These are phyloP conservation scores for Nematostella vectensis DNA, from an alignment of 92 coral and sea anemone species.

Conservation along the genomic window DNA sequence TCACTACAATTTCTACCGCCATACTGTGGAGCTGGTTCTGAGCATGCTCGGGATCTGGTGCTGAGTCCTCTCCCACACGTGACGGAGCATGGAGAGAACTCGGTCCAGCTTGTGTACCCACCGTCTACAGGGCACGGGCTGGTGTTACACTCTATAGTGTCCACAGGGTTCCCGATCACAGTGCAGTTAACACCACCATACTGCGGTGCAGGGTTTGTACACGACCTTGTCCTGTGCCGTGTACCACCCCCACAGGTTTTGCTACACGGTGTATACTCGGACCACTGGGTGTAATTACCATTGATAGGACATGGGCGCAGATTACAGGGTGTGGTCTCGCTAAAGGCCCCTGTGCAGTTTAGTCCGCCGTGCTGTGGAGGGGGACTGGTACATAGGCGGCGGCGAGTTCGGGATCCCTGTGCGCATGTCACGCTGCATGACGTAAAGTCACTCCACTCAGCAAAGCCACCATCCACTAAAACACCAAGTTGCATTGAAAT, in stretches of 20 bases:
- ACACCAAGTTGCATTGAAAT: too few species aligned
- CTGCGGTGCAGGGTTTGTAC: slow-evolving; percentile 46
- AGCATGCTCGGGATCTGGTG: slow-evolving; percentile 34
- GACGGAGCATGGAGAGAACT: slow-evolving; percentile 35
- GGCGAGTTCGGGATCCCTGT: slow-evolving; percentile 20
- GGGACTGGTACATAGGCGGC: slow-evolving; percentile 50
- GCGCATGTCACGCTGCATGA: slow-evolving; percentile 40
- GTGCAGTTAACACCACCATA: slow-evolving; percentile 50
- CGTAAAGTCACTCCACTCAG: slow-evolving; percentile 51
- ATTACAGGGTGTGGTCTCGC: slow-evolving; percentile 28
- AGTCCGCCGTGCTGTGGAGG: slow-evolving; percentile 49
- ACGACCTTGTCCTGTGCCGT: slow-evolving; percentile 33
- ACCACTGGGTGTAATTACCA: slow-evolving; percentile 53
- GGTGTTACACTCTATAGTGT: slow-evolving; percentile 35
- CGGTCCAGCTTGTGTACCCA: slow-evolving; percentile 53
- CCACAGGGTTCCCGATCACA: slow-evolving; percentile 27
- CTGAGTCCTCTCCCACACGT: slow-evolving; percentile 55
- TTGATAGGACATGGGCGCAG: slow-evolving; percentile 44
- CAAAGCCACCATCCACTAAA: slow-evolving; percentile 53
- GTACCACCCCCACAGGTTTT: slow-evolving; percentile 48
- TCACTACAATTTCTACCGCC: slow-evolving; percentile 44
- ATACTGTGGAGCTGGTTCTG: slow-evolving; percentile 37
- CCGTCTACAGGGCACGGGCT: slow-evolving; percentile 57
- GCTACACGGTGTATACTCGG: slow-evolving; percentile 36
- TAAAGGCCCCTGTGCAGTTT: slow-evolving; percentile 31